Evolutionary conservation across 2,113 vertebrate genomes (phyloP), one percentile per base, ranked within the genome.

Genomic region (Amphiprion percula): DNA sequence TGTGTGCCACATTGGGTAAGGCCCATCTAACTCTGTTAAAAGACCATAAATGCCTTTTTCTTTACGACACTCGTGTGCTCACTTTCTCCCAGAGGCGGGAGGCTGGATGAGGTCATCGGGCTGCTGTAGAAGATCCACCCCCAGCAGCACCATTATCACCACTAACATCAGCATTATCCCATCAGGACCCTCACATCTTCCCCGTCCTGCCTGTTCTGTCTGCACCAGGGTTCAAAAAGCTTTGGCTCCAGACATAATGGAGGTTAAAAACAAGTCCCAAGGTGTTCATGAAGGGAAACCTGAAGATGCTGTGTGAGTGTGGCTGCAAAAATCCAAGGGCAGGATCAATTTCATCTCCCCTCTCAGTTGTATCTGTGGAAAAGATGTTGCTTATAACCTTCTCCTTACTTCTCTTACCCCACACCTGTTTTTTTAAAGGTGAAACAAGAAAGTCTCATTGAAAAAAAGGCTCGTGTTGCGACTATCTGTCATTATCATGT

Each of bases 31-130:
- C 86, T 85, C 87, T 82, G 87, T 89, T 85, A 88, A 91, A 82
- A 74, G 86, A 66, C 73, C 46, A 26, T 91, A 86, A 93, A 94
- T 82, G 83, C 77, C 39, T 83, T 82, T 93, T 87, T 93, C 86
- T 87, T 91, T 87, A 92, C 49, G 76, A 92, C 68, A 76, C 77
- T 82, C 84, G 83, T 93, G 93, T 93, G 91, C 92, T 94, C 91
- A 88, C 92, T 86, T 83, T 85, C 74, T 91, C 86, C 80, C 83
- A 67, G 68, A 79, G 80, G 83, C 39, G 68, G 85, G 73, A 84
- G 72, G 61, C 61, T 24, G 72, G 82, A 84, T 94, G 93, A 94
- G 88, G 93, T 93, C 90, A 94, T 70, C 28, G 16, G 67, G 56
- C 60, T 39, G 33, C 33, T 37, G 33, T 37, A 37, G 33, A 74